These are phyloP conservation scores for Ahaetulla prasina DNA, from an alignment of 2,113 vertebrate species.

Conservation along the genomic window DNA sequence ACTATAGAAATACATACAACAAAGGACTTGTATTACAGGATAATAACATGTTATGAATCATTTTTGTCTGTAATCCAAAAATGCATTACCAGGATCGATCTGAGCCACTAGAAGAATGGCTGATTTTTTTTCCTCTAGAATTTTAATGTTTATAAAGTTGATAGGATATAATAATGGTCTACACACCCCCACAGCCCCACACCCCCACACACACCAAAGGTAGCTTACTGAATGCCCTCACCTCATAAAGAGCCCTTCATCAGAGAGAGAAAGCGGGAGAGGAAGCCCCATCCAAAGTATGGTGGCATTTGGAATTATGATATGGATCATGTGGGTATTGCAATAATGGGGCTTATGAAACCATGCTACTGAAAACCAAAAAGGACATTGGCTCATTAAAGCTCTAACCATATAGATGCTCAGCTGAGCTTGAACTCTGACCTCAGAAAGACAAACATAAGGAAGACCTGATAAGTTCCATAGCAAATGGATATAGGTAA, in stretches of 20 bases:
- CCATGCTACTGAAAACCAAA: neutral
- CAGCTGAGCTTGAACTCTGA: neutral
- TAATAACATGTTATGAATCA: too few species aligned
- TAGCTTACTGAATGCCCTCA: neutral
- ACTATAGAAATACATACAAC: neutral
- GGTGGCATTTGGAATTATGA: neutral
- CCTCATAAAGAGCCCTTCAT: neutral
- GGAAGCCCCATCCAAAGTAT: neutral
- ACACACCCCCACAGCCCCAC: neutral
- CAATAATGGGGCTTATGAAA: neutral
- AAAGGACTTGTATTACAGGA: neutral
- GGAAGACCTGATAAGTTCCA: neutral
- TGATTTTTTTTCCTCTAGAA: neutral
- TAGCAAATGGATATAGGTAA: neutral
- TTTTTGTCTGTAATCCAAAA: neutral
- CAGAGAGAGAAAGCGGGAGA: neutral
- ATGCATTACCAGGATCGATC: neutral
- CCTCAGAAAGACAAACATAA: neutral
- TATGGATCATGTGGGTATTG: neutral
- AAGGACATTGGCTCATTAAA: neutral
- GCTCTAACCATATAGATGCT: neutral
- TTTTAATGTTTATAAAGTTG: neutral
- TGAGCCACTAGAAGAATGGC: neutral
- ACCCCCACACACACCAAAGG: neutral
- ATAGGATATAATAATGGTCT: neutral